Conservation (phyloP, 2,888 invertebrate species). For the Embidobia sp. region DNA sequence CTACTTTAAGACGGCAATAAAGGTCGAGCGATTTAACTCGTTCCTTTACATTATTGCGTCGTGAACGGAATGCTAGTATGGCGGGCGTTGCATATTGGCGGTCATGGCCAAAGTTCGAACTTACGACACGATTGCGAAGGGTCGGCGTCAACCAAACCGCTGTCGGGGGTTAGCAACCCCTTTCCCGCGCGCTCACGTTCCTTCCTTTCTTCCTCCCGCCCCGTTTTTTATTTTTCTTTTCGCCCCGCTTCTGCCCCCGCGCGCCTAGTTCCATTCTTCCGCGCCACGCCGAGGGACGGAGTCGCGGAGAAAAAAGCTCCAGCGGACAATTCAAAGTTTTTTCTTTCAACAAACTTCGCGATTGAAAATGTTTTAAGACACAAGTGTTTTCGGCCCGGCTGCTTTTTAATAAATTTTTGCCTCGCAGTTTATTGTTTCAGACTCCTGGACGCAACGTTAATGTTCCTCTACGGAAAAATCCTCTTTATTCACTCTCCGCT, state of each 20-base stretch:
- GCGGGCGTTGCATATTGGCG: slow-evolving; percentile 73
- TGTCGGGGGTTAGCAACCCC: slow-evolving; percentile 64
- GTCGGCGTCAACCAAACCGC: slow-evolving; percentile 77
- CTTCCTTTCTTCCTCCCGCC: slow-evolving; percentile 30
- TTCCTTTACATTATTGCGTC: slow-evolving; percentile 71
- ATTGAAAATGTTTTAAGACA: slow-evolving; percentile 39
- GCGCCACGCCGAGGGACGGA: slow-evolving; percentile 3
- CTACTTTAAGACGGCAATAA: slow-evolving; percentile 81
- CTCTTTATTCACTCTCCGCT: no score
- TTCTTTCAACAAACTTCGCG: slow-evolving; percentile 43
- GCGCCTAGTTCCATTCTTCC: slow-evolving; percentile 22
- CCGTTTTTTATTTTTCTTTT: slow-evolving; percentile 33
- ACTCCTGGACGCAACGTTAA: slow-evolving; percentile 3
- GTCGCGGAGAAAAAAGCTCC: slow-evolving; percentile 26
- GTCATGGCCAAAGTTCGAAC: slow-evolving; percentile 79
- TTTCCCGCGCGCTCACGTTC: slow-evolving; percentile 37
- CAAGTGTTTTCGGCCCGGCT: slow-evolving; percentile 3
- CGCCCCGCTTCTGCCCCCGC: slow-evolving; percentile 15
- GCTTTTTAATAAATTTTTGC: slow-evolving; percentile 40
- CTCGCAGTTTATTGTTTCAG: slow-evolving; percentile 37
- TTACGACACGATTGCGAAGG: slow-evolving; percentile 69
- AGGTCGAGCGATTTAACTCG: slow-evolving; percentile 80
- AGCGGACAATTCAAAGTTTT: slow-evolving; percentile 54
- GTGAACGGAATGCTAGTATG: slow-evolving; percentile 63
- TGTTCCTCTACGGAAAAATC: background rate